Evolutionary conservation across 2,113 vertebrate species (phyloP).

Genomic region (Rhodinocichla rosea): DNA sequence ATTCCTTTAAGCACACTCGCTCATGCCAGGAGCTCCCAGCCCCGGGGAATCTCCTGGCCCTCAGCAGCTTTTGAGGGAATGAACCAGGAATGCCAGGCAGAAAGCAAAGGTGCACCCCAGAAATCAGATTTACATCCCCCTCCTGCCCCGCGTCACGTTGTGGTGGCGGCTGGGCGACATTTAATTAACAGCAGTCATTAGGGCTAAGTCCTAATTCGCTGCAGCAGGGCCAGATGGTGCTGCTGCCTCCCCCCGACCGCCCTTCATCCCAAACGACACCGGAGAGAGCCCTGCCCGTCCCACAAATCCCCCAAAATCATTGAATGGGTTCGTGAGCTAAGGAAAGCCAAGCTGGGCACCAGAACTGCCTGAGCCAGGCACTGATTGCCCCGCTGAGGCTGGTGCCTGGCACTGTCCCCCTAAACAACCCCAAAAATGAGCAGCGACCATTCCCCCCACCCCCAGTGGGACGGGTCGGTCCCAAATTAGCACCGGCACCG

Average conservation of each 20-base stretch:
- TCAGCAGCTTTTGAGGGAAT: not conserved
- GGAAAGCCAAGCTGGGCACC: not conserved
- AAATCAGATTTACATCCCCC: not conserved
- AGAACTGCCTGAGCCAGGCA: not conserved
- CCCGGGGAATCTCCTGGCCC: not conserved
- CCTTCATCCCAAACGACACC: not conserved
- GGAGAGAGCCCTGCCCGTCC: not conserved
- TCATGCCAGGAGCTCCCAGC: not conserved
- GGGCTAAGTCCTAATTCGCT: not conserved
- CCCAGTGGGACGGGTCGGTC: not conserved
- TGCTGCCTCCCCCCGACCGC: not conserved
- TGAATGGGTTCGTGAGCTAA: not conserved
- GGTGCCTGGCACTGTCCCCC: not conserved
- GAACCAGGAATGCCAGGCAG: not conserved
- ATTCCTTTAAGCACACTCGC: rapidly evolving
- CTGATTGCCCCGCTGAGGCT: not conserved
- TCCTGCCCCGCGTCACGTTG: not conserved
- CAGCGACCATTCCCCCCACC: not conserved
- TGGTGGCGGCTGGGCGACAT: not conserved
- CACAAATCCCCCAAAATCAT: not conserved
- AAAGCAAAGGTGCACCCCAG: not conserved
- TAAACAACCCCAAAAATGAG: not conserved
- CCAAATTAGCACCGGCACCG: not conserved
- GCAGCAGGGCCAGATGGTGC: conserved; percentile 10
- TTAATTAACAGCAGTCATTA: not conserved